These are phyloP conservation scores for Euclidia mi DNA, from an alignment of 2,888 invertebrate genomes.

Conservation along the genomic window DNA sequence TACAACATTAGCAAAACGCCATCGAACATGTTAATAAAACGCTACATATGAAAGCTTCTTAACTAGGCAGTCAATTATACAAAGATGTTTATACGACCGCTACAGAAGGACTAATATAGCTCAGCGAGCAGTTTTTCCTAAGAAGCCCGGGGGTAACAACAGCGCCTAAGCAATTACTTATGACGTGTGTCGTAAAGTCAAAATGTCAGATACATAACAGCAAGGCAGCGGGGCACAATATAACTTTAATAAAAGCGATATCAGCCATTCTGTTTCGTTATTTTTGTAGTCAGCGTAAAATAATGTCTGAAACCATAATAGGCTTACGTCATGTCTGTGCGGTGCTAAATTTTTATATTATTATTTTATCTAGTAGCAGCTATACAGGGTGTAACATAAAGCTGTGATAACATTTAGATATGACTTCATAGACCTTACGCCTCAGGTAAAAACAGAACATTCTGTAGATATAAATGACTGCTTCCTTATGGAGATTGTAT, in stretches of 20 bases:
- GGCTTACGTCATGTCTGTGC: not conserved
- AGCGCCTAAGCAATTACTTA: slow-evolving; percentile 81
- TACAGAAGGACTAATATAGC: slow-evolving; percentile 68
- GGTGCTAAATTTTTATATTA: too few species aligned
- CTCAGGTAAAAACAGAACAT: too few species aligned
- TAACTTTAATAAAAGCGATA: slow-evolving; percentile 69
- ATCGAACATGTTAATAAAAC: slow-evolving; percentile 3
- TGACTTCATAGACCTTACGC: too few species aligned
- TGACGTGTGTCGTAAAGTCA: slow-evolving; percentile 83
- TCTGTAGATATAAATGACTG: too few species aligned
- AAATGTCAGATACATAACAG: slow-evolving; percentile 60
- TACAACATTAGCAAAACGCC: not conserved
- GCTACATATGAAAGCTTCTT: slow-evolving; percentile 6
- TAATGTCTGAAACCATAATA: slow-evolving; percentile 27
- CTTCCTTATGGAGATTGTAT: too few species aligned
- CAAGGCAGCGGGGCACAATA: slow-evolving; percentile 68
- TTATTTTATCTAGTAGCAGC: too few species aligned
- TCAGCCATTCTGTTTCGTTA: slow-evolving; percentile 46
- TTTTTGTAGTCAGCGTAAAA: slow-evolving; percentile 39
- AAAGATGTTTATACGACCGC: slow-evolving; percentile 43
- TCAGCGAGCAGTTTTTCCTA: slow-evolving; percentile 60
- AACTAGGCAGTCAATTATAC: slow-evolving; percentile 1
- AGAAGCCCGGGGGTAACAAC: slow-evolving; percentile 66
- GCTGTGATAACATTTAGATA: too few species aligned
- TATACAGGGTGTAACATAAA: too few species aligned